Evolutionary conservation across 2,797 vertebrate species (phyloP).

Genomic region (Hippocampus kuda): DNA sequence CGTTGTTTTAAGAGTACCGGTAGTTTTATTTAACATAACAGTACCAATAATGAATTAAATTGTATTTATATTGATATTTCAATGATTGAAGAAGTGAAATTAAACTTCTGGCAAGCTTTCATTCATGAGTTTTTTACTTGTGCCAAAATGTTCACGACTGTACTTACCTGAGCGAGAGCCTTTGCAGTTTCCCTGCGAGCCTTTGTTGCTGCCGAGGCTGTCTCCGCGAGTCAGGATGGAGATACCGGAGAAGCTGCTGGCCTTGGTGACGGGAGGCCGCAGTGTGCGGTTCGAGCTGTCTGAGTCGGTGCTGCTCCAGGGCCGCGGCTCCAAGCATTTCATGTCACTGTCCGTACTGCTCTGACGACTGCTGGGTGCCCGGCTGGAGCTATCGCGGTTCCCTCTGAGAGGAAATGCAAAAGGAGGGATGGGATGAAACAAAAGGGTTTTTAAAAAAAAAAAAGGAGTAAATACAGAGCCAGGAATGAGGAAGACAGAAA

Average conservation of each 20-base stretch:
- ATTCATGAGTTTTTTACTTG: background rate
- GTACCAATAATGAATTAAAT: too few species aligned
- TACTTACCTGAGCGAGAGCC: slow-evolving; percentile 70
- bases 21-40: too few species aligned
- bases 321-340: slow-evolving; percentile 91
- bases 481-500: background rate
- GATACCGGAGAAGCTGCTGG: slow-evolving; percentile 99
- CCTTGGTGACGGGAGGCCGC: slow-evolving; percentile 92
- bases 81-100: too few species aligned
- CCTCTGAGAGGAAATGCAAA: slow-evolving; percentile 68
- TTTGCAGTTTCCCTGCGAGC: slow-evolving; percentile 71
- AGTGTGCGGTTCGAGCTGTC: slow-evolving; percentile 87
- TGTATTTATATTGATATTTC: too few species aligned
- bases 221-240: slow-evolving; percentile 95
- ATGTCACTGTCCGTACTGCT: slow-evolving; percentile 97
- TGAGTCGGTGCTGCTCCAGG: slow-evolving; percentile 98
- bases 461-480: background rate
- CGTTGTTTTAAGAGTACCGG: too few species aligned
- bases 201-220: slow-evolving; percentile 90
- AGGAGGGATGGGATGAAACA: slow-evolving; percentile 24
- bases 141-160: background rate
- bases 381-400: slow-evolving; percentile 81
- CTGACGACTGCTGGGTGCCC: slow-evolving; percentile 89
- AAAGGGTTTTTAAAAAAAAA: background rate
- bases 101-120: too few species aligned